A percentile compares a stretch with the other conserved stretches of the same genome.
phyloP scores from a whole-genome alignment of 2,888 invertebrate genomes.

The Hemistola chrysoprasaria region DNA sequence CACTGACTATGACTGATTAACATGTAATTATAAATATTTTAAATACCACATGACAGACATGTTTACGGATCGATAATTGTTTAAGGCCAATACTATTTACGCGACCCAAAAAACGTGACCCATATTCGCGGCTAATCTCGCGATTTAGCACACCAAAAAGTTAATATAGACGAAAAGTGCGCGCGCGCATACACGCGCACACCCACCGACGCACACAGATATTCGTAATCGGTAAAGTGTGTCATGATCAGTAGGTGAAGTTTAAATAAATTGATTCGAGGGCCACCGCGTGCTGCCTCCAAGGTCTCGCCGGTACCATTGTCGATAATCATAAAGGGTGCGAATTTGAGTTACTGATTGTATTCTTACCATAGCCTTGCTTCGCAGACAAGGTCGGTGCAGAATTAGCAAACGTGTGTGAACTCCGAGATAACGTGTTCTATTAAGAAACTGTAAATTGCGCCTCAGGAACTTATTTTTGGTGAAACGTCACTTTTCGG shows the following conservation, averaged over 20 bases:
- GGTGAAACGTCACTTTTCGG: no score
- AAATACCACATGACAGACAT: neutral
- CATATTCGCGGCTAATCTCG: constrained; percentile 21
- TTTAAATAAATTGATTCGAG: constrained; percentile 74
- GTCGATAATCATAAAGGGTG: constrained; percentile 23
- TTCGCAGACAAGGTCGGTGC: constrained; percentile 13
- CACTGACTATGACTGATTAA: no score
- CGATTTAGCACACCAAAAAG: constrained; percentile 38
- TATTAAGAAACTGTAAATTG: constrained; percentile 15
- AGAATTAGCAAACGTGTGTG: constrained; percentile 16
- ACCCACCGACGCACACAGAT: constrained; percentile 49
- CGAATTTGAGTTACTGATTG: constrained; percentile 16
- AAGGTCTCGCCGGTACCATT: constrained; percentile 21
- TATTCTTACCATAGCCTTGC: constrained; percentile 14
- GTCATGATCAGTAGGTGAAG: constrained; percentile 83
- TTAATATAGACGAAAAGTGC: constrained; percentile 48
- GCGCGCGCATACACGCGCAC: constrained; percentile 36
- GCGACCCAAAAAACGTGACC: constrained; percentile 33
- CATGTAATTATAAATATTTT: neutral
- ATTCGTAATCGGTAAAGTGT: constrained; percentile 73
- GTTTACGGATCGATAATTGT: constrained; percentile 7
- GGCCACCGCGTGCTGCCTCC: constrained; percentile 40
- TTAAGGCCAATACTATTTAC: constrained; percentile 24
- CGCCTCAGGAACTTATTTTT: no score
- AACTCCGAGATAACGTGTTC: constrained; percentile 12